Base-by-base conservation (phyloP, 2,113 vertebrate genomes). In the Antigone vipio region DNA sequence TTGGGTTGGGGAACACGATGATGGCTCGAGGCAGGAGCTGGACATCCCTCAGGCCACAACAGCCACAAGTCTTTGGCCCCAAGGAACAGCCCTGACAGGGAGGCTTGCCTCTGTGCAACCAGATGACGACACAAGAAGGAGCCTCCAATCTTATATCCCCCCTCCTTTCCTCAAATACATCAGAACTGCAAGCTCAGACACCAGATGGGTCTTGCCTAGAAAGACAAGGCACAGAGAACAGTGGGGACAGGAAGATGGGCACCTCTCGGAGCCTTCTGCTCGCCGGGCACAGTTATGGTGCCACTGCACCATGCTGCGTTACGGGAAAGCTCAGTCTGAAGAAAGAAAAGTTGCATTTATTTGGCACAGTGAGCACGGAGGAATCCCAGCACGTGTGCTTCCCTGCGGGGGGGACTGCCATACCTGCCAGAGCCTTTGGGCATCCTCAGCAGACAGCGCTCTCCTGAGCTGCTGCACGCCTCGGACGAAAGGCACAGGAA, bases 251-350 rank as follows among this genome's bases (percentile, higher is more conserved):
- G 38, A 50, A 26, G 44, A 35, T 9, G 15, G 40, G 52, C 69
- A 63, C 22, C 27, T 67, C 56, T 29, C 1, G 2, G 56, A 84
- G 74, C 52, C 69, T 75, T 38, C 81, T 68, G 72, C 81, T 83
- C 6, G 1, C 55, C 0, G 3, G 45, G 40, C 38, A 85, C 52
- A 72, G 63, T 66, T 6, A 23, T 0, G 0, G 50, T 34, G 83
- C 59, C 38, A 56, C 47, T 1, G 9, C 71, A 55, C 11, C 32
- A 42, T 4, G 35, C 77, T 38, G 68, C 2, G 6, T 49, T 24
- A 2, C 1, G 38, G 74, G 62, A 71, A 79, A 85, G 30, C 49
- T 94, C 50, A 52, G 63, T 16, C 40, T 49, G 35, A 42, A 79
- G 67, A 63, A 63, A 71, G 44, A 24, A 3, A 82, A 69, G 58